Evolutionary conservation across 2,888 invertebrate species (phyloP).

Genomic region (Diabrotica balteata): DNA sequence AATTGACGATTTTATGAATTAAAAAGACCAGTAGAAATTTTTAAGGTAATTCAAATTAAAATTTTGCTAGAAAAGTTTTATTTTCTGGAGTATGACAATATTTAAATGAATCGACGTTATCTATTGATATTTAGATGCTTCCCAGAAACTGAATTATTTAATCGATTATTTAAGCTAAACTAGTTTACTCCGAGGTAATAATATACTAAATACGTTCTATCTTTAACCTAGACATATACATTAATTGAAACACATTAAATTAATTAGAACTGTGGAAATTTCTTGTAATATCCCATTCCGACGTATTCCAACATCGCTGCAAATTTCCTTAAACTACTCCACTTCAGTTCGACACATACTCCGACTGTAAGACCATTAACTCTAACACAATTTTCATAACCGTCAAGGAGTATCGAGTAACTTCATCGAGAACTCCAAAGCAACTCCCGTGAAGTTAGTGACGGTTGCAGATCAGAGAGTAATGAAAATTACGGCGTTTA

Average conservation of each 20-base stretch:
- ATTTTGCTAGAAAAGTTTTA: too few relatives aligned
- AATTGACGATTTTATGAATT: too few relatives aligned
- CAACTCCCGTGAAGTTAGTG: slow-evolving; percentile 7
- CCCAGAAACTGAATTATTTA: too few relatives aligned
- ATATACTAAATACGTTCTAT: too few relatives aligned
- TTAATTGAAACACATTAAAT: background rate
- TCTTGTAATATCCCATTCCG: background rate
- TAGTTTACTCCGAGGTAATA: too few relatives aligned
- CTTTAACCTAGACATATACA: background rate
- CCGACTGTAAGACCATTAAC: slow-evolving; percentile 24
- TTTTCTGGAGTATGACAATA: too few relatives aligned
- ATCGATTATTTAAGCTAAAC: too few relatives aligned
- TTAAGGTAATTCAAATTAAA: too few relatives aligned
- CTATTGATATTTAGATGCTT: too few relatives aligned
- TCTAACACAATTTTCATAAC: slow-evolving; percentile 20
- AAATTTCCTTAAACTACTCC: slow-evolving; percentile 11
- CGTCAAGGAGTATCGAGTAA: slow-evolving; percentile 21
- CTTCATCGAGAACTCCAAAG: slow-evolving; percentile 1
- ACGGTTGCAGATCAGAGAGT: slow-evolving; percentile 7
- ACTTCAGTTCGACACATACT: slow-evolving; percentile 17
- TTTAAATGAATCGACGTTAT: too few relatives aligned
- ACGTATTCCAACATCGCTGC: slow-evolving; percentile 10
- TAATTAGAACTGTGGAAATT: background rate
- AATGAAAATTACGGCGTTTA: slow-evolving; percentile 1
- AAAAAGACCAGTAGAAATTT: too few relatives aligned